Conservation (phyloP, 2,797 vertebrate genomes). For the Mormyrops attenuatus region DNA sequence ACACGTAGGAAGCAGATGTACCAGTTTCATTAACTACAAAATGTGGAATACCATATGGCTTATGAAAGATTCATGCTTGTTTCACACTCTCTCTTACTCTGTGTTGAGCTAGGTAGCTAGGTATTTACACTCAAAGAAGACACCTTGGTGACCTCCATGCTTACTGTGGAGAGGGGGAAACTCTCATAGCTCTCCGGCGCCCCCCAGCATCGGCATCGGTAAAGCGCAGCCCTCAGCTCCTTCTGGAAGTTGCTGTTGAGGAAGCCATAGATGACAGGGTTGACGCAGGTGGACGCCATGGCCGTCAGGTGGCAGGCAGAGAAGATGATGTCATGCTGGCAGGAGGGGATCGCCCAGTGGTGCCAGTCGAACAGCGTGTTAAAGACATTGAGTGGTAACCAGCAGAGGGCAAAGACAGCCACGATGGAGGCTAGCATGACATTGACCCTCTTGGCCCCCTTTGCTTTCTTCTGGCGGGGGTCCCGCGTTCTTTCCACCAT, state of each 20-base stretch:
- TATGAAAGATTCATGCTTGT: not conserved
- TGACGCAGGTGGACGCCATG: conserved; percentile 75
- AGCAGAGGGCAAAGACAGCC: conserved; percentile 66
- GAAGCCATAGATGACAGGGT: conserved; percentile 79
- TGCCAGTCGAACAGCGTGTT: conserved; percentile 78
- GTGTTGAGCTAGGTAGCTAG: conserved; percentile 35
- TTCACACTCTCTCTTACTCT: conserved; percentile 23
- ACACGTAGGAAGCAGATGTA: not conserved
- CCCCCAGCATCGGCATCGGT: conserved; percentile 68
- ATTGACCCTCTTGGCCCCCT: conserved; percentile 66
- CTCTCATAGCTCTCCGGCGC: conserved; percentile 65
- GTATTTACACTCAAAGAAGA: conserved; percentile 60
- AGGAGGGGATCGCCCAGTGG: conserved; percentile 61
- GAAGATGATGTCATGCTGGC: conserved; percentile 70
- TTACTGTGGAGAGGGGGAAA: conserved; percentile 75
- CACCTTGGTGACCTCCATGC: conserved; percentile 74
- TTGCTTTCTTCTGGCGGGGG: conserved; percentile 52
- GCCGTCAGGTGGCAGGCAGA: conserved; percentile 72
- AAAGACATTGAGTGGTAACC: conserved; percentile 74
- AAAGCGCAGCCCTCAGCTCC: conserved; percentile 65
- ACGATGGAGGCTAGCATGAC: conserved; percentile 69
- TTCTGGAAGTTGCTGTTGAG: conserved; percentile 81
- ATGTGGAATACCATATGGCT: not conserved
- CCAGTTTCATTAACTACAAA: not conserved
- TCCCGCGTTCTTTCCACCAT: conserved; percentile 68